These are phyloP conservation scores for Parazoanthus atlanticus DNA, from an alignment of 92 coral and sea anemone species.

Conservation along the genomic window DNA sequence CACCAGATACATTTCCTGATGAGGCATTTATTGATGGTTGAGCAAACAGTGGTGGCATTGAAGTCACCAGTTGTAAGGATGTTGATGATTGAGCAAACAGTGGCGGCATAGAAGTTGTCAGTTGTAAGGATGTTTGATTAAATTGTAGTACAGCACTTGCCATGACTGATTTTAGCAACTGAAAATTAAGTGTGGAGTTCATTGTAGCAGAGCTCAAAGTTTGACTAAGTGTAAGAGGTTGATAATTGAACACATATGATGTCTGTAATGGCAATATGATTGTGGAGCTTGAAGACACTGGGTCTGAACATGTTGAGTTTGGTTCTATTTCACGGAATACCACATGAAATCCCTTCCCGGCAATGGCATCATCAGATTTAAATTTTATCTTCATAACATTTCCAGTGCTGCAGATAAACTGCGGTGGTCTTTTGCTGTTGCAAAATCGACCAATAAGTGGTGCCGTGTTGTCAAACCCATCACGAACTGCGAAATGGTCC, in stretches of 20 bases:
- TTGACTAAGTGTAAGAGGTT: constrained; percentile 1
- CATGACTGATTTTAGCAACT: not conserved
- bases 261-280: constrained; percentile 52
- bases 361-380: constrained; percentile 75
- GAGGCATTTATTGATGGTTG: not conserved
- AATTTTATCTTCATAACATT: constrained; percentile 60
- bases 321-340: constrained; percentile 63
- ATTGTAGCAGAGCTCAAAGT: constrained; percentile 20
- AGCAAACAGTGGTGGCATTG: not conserved
- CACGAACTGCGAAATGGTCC: constrained; percentile 72
- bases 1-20: not conserved
- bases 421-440: constrained; percentile 76
- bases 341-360: constrained; percentile 70
- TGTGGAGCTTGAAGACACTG: constrained; percentile 45
- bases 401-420: constrained; percentile 68
- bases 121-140: not conserved
- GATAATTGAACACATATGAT: not conserved
- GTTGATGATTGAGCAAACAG: not conserved
- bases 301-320: constrained; percentile 56
- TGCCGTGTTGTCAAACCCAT: constrained; percentile 61
- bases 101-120: not conserved
- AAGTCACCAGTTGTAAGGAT: not conserved
- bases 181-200: constrained; percentile 3
- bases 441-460: constrained; percentile 75
- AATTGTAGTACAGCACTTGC: not conserved